Percentiles rank a stretch among this genome's conserved stretches.
These are phyloP conservation scores for Dynastes hyllus DNA, from an alignment of 2,888 invertebrate species.

Conservation along the genomic window DNA sequence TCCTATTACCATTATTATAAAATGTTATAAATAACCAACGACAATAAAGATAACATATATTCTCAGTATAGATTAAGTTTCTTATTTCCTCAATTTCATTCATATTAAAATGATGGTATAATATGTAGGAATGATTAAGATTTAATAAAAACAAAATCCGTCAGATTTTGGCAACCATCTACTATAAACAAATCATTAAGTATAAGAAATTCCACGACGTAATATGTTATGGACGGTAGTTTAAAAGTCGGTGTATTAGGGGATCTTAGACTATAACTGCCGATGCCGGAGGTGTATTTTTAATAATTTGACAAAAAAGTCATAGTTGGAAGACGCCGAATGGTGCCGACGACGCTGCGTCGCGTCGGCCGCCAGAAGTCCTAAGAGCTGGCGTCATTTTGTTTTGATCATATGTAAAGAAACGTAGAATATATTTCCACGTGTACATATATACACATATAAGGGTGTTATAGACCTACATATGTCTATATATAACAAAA, in stretches of 20 bases:
- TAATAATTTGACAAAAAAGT: constrained; percentile 65
- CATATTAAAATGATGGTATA: too few relatives aligned
- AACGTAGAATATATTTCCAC: constrained; percentile 8
- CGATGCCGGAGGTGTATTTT: constrained; percentile 60
- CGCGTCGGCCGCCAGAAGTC: constrained; percentile 65
- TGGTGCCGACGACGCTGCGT: constrained; percentile 61
- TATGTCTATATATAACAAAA: constrained; percentile 22
- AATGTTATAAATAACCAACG: too few relatives aligned
- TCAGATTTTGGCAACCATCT: constrained; percentile 58
- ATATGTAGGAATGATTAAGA: too few relatives aligned
- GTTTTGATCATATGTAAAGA: constrained; percentile 51
- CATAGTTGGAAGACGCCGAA: constrained; percentile 66
- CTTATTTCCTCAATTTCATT: too few relatives aligned
- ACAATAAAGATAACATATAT: too few relatives aligned
- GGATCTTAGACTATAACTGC: constrained; percentile 56
- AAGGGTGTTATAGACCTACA: background rate
- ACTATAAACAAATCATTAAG: constrained; percentile 59
- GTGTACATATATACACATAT: constrained; percentile 7
- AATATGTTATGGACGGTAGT: constrained; percentile 53
- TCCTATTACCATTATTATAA: too few relatives aligned
- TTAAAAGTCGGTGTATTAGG: constrained; percentile 56
- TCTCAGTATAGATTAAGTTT: too few relatives aligned
- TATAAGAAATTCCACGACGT: constrained; percentile 58
- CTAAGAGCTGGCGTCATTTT: constrained; percentile 65
- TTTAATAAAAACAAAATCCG: background rate